A percentile compares a stretch with the other conserved stretches of the same genome.
phyloP scores from a whole-genome alignment of 2,113 vertebrate genomes.

The Saccopteryx leptura region DNA sequence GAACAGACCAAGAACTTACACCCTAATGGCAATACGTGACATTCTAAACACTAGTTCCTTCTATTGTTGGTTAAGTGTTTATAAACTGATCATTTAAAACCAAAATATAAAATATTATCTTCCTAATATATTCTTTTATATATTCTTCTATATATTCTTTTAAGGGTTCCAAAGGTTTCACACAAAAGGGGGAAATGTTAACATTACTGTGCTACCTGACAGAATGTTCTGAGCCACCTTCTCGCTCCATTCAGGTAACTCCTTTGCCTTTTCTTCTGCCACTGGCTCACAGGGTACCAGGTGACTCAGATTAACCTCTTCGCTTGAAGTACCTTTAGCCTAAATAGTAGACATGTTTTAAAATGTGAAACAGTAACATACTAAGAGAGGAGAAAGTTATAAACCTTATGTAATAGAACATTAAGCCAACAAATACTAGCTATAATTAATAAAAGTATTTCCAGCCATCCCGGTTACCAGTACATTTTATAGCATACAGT shows the following conservation, averaged over 20 bases:
- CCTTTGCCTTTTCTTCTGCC: constrained; percentile 87
- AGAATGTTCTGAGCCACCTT: constrained; percentile 97
- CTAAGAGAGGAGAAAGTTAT: background rate
- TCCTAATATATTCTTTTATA: background rate
- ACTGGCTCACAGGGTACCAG: constrained; percentile 91
- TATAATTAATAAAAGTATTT: background rate
- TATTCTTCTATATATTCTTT: background rate
- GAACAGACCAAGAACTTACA: constrained; percentile 41
- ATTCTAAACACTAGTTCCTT: background rate
- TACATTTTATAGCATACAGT: background rate
- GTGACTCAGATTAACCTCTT: constrained; percentile 93
- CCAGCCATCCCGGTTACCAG: background rate
- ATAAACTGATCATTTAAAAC: constrained; percentile 15
- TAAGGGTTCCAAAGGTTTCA: background rate
- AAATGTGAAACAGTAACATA: constrained; percentile 27
- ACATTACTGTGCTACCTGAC: constrained; percentile 89
- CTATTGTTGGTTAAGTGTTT: constrained; percentile 41
- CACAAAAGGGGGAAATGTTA: background rate
- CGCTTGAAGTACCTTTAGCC: constrained; percentile 90
- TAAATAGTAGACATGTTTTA: constrained; percentile 81
- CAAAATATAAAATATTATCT: constrained; percentile 47
- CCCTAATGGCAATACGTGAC: background rate
- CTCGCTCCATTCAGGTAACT: constrained; percentile 97
- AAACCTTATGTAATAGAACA: constrained; percentile 17
- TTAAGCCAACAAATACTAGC: constrained; percentile 40